Percentiles rank a stretch among this genome's conserved stretches.
phyloP scores from a whole-genome alignment of 2,113 vertebrate species.

The Ammodytes marinus region DNA sequence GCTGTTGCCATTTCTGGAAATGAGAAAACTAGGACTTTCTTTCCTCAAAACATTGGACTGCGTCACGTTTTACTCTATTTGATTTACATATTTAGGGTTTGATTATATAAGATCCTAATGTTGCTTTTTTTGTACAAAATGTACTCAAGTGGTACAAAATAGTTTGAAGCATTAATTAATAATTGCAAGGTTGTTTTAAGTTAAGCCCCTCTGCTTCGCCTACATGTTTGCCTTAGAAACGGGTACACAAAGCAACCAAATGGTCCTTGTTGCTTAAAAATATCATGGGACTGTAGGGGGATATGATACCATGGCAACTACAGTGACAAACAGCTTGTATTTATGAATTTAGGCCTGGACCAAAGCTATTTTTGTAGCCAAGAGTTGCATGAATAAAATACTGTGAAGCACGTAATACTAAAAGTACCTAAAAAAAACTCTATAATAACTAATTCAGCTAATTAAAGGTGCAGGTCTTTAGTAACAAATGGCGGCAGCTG shows the following conservation, averaged over 20 bases:
- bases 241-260: neutral
- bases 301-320: constrained; percentile 34
- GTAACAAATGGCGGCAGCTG: neutral
- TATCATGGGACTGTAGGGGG: constrained; percentile 7
- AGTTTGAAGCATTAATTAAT: neutral
- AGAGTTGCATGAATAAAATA: neutral
- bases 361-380: neutral
- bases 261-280: neutral
- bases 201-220: neutral
- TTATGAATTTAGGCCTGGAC: constrained; percentile 10
- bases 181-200: neutral
- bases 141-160: too few relatives aligned
- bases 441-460: neutral
- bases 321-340: constrained; percentile 4
- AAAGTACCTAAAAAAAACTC: neutral
- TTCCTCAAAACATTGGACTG: neutral
- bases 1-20: constrained; percentile 26
- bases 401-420: neutral
- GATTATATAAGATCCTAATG: neutral
- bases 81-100: neutral
- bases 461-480: neutral
- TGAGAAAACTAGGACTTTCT: constrained; percentile 11
- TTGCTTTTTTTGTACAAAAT: neutral
- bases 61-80: neutral
- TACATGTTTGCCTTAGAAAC: neutral